Percentiles rank a stretch among this genome's conserved stretches.
These are phyloP conservation scores for Calcarius lapponicus DNA, from an alignment of 2,797 vertebrate species.

Conservation along the genomic window DNA sequence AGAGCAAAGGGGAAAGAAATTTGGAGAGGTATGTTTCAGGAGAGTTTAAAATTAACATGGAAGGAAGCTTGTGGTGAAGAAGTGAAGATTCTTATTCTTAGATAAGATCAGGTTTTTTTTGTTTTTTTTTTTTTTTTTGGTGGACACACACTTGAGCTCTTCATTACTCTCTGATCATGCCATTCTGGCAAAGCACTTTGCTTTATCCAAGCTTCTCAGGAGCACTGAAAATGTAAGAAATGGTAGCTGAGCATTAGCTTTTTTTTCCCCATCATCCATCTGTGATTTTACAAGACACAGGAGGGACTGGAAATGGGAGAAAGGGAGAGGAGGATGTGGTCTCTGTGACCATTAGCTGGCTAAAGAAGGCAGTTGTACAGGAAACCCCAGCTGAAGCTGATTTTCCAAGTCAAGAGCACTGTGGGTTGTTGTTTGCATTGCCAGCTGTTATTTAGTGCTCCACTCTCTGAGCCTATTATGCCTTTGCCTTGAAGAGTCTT, in stretches of 20 bases:
- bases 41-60: background rate
- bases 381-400: background rate
- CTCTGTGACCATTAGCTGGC: background rate
- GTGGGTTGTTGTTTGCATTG: background rate
- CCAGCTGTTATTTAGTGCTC: background rate
- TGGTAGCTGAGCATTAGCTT: background rate
- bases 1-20: background rate
- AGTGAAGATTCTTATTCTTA: background rate
- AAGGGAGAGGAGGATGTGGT: background rate
- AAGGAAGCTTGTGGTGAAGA: background rate
- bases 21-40: background rate
- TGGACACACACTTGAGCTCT: background rate
- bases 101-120: background rate
- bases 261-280: background rate
- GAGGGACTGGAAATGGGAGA: background rate
- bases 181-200: background rate
- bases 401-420: background rate
- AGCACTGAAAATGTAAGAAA: background rate
- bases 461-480: accelerated
- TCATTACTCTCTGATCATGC: background rate
- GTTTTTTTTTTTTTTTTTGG: background rate
- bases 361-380: background rate
- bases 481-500: background rate
- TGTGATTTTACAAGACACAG: background rate
- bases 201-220: background rate